Evolutionary conservation across 2,113 vertebrate genomes (phyloP).

Genomic region (Anseranas semipalmata): DNA sequence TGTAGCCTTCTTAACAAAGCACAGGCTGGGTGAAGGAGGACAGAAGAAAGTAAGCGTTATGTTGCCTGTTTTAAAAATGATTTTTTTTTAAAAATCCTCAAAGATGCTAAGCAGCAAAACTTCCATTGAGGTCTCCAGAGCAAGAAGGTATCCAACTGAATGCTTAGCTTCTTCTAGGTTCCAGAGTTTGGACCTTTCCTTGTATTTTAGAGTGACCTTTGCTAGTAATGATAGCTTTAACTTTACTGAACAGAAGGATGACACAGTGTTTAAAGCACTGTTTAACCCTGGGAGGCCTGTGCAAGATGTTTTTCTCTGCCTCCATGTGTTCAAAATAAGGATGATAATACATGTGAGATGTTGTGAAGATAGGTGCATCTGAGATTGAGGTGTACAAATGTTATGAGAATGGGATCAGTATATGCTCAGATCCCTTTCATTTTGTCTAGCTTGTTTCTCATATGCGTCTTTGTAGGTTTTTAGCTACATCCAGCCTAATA

Average conservation of each 20-base stretch:
- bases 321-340: background rate
- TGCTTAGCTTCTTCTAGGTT: background rate
- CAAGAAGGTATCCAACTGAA: background rate
- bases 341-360: background rate
- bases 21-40: background rate
- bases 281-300: background rate
- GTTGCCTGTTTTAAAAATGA: background rate
- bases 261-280: background rate
- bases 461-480: background rate
- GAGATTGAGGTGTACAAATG: background rate
- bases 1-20: background rate
- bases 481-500: background rate
- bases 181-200: background rate
- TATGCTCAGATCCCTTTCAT: background rate
- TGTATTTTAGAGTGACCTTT: background rate
- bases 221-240: background rate
- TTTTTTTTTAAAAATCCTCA: background rate
- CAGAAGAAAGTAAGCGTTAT: constrained; percentile 11
- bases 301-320: background rate
- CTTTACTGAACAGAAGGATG: background rate
- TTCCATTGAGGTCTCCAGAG: background rate
- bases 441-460: background rate
- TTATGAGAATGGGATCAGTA: background rate
- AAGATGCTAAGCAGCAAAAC: background rate
- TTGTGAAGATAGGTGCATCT: background rate